Conservation (phyloP, 2,797 vertebrate genomes). For the Mionectes olivaceus region DNA sequence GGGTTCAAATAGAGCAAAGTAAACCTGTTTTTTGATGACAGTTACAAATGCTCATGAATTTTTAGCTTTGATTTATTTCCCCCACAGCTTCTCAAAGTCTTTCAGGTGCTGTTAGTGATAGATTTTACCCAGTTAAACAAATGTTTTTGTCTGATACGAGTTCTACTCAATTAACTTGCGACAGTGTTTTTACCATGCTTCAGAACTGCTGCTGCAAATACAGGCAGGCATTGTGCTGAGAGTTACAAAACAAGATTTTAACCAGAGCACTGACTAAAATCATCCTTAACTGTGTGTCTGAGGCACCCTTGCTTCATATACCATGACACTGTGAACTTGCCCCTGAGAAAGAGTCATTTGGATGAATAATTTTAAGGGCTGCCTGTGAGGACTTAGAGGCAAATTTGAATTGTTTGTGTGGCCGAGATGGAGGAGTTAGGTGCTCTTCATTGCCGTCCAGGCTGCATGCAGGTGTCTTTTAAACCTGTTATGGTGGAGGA, state of each 20-base stretch:
- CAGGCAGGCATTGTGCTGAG: background rate
- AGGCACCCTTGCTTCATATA: background rate
- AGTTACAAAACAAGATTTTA: background rate
- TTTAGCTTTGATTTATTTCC: conserved; percentile 10
- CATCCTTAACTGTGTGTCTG: background rate
- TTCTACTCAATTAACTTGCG: background rate
- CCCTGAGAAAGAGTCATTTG: background rate
- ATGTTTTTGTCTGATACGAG: background rate
- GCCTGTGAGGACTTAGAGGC: background rate
- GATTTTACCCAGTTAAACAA: background rate
- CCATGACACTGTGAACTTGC: background rate
- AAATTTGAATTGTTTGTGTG: background rate
- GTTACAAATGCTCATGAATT: conserved; percentile 24
- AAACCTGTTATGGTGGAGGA: background rate
- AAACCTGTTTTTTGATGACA: background rate
- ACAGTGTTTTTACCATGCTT: background rate
- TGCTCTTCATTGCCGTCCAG: background rate
- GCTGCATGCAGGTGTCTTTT: background rate
- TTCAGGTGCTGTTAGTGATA: background rate
- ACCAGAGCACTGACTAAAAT: background rate
- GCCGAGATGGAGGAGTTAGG: background rate
- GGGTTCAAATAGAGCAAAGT: background rate
- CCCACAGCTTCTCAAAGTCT: background rate
- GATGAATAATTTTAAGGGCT: background rate
- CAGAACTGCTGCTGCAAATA: background rate